Evolutionary conservation across 2,797 vertebrate genomes (phyloP).

Genomic region (Pyrocephalus nanus): DNA sequence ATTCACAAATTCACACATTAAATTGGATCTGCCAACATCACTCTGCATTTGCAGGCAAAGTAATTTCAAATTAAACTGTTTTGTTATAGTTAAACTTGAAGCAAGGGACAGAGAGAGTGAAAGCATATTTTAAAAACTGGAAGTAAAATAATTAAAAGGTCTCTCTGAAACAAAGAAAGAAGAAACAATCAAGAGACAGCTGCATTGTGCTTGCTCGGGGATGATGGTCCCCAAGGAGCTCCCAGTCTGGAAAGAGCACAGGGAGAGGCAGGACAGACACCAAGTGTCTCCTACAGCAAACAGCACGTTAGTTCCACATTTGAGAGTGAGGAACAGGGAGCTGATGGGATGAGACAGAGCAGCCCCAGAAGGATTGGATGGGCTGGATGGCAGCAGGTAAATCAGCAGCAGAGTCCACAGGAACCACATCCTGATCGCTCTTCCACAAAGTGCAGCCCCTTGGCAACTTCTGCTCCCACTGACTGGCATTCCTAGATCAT

Average conservation of each 20-base stretch:
- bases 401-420: not conserved
- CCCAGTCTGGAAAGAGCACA: not conserved
- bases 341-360: not conserved
- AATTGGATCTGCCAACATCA: not conserved
- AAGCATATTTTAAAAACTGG: not conserved
- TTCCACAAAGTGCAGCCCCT: not conserved
- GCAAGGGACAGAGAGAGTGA: not conserved
- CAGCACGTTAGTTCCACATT: rapidly evolving
- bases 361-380: not conserved
- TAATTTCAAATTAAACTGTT: not conserved
- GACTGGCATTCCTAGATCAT: rapidly evolving
- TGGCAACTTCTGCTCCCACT: not conserved
- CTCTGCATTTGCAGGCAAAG: not conserved
- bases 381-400: not conserved
- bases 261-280: not conserved
- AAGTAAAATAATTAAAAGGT: not conserved
- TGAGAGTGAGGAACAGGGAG: not conserved
- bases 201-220: not conserved
- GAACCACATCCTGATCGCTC: not conserved
- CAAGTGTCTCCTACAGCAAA: not conserved
- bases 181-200: not conserved
- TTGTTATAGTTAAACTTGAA: not conserved
- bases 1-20: not conserved
- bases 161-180: not conserved
- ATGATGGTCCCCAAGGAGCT: not conserved